Conservation (phyloP, 2,888 invertebrate genomes). For the Drosophila siamana region DNA sequence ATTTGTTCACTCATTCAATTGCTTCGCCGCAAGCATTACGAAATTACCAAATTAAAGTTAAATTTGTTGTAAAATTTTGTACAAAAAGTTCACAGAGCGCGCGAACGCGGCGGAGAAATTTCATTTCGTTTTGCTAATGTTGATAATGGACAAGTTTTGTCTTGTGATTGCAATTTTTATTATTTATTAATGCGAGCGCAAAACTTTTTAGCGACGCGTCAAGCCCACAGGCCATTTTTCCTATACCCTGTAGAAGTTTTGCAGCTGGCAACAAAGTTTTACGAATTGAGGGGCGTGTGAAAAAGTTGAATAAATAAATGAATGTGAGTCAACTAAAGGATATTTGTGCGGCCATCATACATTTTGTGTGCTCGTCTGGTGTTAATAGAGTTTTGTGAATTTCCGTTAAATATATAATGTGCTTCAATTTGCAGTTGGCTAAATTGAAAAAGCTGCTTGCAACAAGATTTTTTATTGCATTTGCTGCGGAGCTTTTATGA, state of each 20-base stretch:
- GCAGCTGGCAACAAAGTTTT: too few species aligned
- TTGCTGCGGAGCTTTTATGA: conserved; percentile 23
- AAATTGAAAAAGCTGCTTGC: conserved; percentile 8
- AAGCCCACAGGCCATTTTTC: conserved; percentile 10
- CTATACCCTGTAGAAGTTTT: conserved; percentile 5
- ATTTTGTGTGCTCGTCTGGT: conserved; percentile 8
- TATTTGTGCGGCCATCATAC: background rate
- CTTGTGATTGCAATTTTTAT: conserved; percentile 59
- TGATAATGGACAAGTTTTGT: conserved; percentile 73
- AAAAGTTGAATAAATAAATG: too few species aligned
- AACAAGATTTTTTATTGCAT: conserved; percentile 28
- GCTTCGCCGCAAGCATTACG: conserved; percentile 21
- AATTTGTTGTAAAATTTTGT: conserved; percentile 73
- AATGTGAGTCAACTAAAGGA: background rate
- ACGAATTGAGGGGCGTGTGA: background rate
- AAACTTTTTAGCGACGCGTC: conserved; percentile 38
- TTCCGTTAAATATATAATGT: conserved; percentile 60
- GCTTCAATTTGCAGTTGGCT: conserved; percentile 16
- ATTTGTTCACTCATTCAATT: conserved; percentile 31
- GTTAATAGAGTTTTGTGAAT: conserved; percentile 57
- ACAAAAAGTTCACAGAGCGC: conserved; percentile 41
- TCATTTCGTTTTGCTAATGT: conserved; percentile 37
- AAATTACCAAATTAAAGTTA: conserved; percentile 77
- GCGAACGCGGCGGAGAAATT: conserved; percentile 1
- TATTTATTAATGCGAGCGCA: conserved; percentile 54